phyloP scores from a whole-genome alignment of 2,797 vertebrate species.

The Acipenser transmontanus region DNA sequence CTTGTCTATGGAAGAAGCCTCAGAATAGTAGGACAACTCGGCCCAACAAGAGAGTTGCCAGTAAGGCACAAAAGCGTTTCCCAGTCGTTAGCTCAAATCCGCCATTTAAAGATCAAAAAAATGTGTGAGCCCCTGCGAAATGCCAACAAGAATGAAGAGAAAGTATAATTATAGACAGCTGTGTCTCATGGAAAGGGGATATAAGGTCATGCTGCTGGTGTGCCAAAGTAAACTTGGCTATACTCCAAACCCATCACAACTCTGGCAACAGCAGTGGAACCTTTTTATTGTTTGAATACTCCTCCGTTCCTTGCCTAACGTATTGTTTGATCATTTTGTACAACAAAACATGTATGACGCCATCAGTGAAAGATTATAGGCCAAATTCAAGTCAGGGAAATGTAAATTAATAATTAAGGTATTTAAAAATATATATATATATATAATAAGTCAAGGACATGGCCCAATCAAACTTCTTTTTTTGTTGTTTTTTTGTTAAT shows the following conservation, averaged over 20 bases:
- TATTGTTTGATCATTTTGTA: constrained; percentile 7
- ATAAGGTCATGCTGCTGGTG: constrained; percentile 44
- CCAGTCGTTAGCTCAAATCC: too few relatives aligned
- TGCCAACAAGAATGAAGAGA: constrained; percentile 26
- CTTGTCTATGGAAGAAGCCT: too few relatives aligned
- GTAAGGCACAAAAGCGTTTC: too few relatives aligned
- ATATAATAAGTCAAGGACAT: too few relatives aligned
- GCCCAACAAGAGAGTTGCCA: too few relatives aligned
- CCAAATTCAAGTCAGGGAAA: too few relatives aligned
- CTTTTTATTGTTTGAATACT: constrained; percentile 16
- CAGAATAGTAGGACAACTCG: too few relatives aligned
- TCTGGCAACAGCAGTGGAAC: constrained; percentile 31
- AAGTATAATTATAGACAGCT: constrained; percentile 49
- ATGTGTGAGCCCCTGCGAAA: not conserved
- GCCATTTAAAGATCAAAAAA: too few relatives aligned
- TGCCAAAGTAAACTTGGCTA: constrained; percentile 54
- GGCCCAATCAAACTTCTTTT: too few relatives aligned
- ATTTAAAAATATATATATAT: not conserved
- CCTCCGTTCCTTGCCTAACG: not conserved
- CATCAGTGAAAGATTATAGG: not conserved
- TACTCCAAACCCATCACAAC: constrained; percentile 40
- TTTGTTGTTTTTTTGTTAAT: too few relatives aligned
- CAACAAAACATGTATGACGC: not conserved
- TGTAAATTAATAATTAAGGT: not conserved
- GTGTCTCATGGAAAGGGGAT: constrained; percentile 38